A percentile compares a stretch with the other conserved stretches of the same genome.
Conservation (phyloP, 2,888 invertebrate genomes). For the Acronicta leporina region DNA sequence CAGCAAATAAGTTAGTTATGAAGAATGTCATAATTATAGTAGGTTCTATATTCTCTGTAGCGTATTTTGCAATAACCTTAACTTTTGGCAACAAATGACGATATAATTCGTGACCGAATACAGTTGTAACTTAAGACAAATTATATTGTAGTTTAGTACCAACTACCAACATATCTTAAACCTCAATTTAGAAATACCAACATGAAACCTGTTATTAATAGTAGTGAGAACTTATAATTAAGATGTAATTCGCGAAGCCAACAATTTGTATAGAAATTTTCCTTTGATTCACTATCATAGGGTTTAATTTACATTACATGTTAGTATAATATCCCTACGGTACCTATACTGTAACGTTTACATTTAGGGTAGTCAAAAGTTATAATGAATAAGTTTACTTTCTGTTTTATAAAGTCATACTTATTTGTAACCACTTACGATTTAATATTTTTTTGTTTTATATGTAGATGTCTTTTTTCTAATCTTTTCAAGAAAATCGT, state of each 20-base stretch:
- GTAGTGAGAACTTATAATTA: constrained; percentile 21
- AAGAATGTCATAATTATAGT: too few relatives aligned
- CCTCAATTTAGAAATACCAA: constrained; percentile 11
- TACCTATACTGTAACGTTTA: not conserved
- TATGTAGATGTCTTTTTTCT: too few relatives aligned
- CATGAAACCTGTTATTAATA: constrained; percentile 6
- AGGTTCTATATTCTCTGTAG: not conserved
- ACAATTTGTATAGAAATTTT: constrained; percentile 17
- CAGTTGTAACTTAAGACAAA: not conserved
- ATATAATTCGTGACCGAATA: not conserved
- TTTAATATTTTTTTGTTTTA: too few relatives aligned
- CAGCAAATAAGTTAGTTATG: too few relatives aligned
- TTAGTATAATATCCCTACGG: constrained; percentile 5
- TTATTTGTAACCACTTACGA: too few relatives aligned
- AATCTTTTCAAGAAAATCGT: too few relatives aligned
- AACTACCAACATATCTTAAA: not conserved
- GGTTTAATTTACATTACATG: constrained; percentile 27
- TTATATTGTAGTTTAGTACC: not conserved
- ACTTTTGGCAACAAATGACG: not conserved
- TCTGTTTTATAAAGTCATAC: too few relatives aligned
- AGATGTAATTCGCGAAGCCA: constrained; percentile 9
- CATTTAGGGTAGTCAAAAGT: constrained; percentile 22
- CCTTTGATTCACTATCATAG: constrained; percentile 19
- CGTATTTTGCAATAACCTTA: not conserved
- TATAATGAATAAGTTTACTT: not conserved